Percentiles rank a stretch among this genome's conserved stretches.
Conservation (phyloP, 1,140 invertebrate species). For the Drosophila ohnishii region DNA sequence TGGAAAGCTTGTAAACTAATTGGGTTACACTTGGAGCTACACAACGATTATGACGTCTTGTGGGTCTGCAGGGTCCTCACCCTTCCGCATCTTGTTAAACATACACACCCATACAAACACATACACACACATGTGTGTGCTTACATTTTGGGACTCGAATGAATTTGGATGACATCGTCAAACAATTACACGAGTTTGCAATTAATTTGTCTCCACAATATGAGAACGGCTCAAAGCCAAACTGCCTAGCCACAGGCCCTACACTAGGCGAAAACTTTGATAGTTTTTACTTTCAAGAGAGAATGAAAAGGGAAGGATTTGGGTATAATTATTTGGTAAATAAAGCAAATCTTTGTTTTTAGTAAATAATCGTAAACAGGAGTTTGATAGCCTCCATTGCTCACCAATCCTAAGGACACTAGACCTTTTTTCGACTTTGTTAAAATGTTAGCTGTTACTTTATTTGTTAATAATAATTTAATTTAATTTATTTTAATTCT, state of each 20-base stretch:
- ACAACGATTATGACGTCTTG: slow-evolving; percentile 49
- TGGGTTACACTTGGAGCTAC: slow-evolving; percentile 55
- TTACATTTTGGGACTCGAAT: slow-evolving; percentile 11
- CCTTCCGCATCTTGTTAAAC: background rate
- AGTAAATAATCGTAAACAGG: background rate
- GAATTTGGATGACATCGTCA: slow-evolving; percentile 56
- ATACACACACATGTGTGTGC: background rate
- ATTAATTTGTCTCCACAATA: slow-evolving; percentile 68
- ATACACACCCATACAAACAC: background rate
- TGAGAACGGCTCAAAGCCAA: slow-evolving; percentile 39
- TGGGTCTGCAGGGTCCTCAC: slow-evolving; percentile 1
- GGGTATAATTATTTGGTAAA: no score
- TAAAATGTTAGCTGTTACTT: no score
- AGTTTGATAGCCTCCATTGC: background rate
- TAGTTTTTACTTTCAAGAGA: background rate
- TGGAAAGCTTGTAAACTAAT: slow-evolving; percentile 61
- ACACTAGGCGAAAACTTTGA: background rate
- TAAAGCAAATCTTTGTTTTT: no score
- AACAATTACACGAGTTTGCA: slow-evolving; percentile 75
- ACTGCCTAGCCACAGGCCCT: background rate
- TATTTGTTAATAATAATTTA: no score
- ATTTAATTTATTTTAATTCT: no score
- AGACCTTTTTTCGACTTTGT: background rate
- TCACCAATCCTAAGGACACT: background rate
- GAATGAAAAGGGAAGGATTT: background rate